Evolutionary conservation across 2,888 invertebrate species (phyloP), one percentile per base, ranked within the genome.

Genomic region (Thymelicus lineola): DNA sequence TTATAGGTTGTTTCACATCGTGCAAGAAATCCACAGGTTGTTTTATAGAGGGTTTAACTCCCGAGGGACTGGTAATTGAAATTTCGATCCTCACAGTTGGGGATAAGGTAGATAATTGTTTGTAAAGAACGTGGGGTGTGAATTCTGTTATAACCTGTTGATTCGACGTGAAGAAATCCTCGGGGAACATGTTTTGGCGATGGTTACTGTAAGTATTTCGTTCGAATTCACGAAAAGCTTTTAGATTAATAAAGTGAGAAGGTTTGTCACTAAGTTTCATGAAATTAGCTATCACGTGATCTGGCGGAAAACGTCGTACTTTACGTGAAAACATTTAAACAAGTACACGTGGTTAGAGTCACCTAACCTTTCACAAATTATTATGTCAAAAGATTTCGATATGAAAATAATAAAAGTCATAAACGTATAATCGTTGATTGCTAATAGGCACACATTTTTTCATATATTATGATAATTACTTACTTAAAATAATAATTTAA

Each of bases 61-160:
- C 73, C 76, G 74, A 76, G 77, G 77, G 80, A 70, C 65, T 66
- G 61, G 78, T 80, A 79, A 81, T 82, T 82, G 82, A 82, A 92
- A 84, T 85, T 82, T 82, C 78, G 75, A 86, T 91, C 85, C 81
- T 90, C 79, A 80, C 75, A 75, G 79, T 74, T 75, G 71, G 82
- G 78, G 78, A 80, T 85, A 91, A 86, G 87, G 90, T 82, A 82
- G 82, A 78, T 82, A 87, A 81, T 91, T 82, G 86, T 79, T 83
- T 82, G 35, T 12, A 35, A 82, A 76, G 77, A 75, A 74, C 75
- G 73, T 73, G 80, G 88, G 87, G 88, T 89, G 87, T 86, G 85
- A 86, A 86, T 86, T 85, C 83, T 82, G 82, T 82, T 82, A 85
- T 86, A 91, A 93, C 93, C 93, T 93, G 93, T 93, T 93, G 93